Evolutionary conservation across 2,888 invertebrate genomes (phyloP).

Genomic region (Hemaris fuciformis): DNA sequence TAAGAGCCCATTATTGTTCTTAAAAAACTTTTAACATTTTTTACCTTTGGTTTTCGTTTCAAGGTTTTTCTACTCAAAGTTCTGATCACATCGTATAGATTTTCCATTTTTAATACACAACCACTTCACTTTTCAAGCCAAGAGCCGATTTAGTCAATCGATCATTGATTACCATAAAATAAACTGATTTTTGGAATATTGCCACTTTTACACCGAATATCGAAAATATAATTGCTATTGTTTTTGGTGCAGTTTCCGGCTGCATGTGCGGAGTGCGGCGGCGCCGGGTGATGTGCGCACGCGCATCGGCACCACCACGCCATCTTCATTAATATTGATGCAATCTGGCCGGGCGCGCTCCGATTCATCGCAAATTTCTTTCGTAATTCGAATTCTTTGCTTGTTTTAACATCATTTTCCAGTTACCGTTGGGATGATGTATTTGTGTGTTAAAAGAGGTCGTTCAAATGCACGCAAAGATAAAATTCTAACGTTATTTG

Average conservation of each 20-base stretch:
- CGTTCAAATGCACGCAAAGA: background rate
- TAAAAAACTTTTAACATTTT: background rate
- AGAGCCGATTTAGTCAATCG: background rate
- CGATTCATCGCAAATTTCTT: slow-evolving; percentile 68
- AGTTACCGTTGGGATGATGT: slow-evolving; percentile 21
- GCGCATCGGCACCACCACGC: slow-evolving; percentile 41
- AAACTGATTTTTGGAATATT: slow-evolving; percentile 6
- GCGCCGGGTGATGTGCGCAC: slow-evolving; percentile 53
- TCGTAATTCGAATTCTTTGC: slow-evolving; percentile 54
- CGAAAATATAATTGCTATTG: slow-evolving; percentile 36
- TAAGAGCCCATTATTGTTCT: no score
- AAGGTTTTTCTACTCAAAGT: slow-evolving; percentile 73
- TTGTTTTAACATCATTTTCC: slow-evolving; percentile 27
- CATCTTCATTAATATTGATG: slow-evolving; percentile 77
- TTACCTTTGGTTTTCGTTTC: slow-evolving; percentile 70
- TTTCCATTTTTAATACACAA: slow-evolving; percentile 53
- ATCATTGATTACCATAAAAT: background rate
- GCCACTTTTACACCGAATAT: slow-evolving; percentile 20
- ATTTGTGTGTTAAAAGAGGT: background rate
- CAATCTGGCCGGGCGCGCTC: slow-evolving; percentile 68
- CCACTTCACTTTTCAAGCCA: slow-evolving; percentile 22
- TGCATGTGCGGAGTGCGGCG: slow-evolving; percentile 66
- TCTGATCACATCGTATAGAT: slow-evolving; percentile 69
- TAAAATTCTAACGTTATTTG: background rate
- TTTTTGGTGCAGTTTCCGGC: slow-evolving; percentile 48